A percentile compares a stretch with the other conserved stretches of the same genome.
phyloP scores from a whole-genome alignment of 2,888 invertebrate genomes.

The Atethmia centrago region DNA sequence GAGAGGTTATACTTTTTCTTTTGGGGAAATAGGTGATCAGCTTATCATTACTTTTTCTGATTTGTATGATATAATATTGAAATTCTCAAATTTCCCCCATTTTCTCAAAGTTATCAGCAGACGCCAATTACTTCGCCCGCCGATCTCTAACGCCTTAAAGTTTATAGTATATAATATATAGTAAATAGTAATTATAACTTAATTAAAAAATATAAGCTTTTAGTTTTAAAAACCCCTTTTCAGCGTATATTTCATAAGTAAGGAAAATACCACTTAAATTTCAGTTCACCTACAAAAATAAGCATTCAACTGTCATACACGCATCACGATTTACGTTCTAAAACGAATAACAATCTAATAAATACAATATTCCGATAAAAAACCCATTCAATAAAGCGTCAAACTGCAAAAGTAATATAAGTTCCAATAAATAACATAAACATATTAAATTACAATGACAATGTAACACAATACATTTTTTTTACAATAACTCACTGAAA shows the following conservation, averaged over 20 bases:
- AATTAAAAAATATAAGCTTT: neutral
- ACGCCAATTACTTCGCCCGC: neutral
- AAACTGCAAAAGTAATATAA: conserved; percentile 18
- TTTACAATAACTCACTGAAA: conserved; percentile 62
- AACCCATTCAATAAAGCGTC: conserved; percentile 18
- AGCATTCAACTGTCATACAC: neutral
- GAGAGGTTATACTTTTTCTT: neutral
- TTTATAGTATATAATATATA: too few relatives aligned
- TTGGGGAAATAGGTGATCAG: neutral
- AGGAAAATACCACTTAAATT: neutral
- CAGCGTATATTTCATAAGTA: neutral
- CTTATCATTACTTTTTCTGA: neutral
- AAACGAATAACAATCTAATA: conserved; percentile 1
- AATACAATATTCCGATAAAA: neutral
- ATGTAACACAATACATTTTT: conserved; percentile 30
- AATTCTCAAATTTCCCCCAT: neutral
- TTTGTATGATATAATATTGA: neutral
- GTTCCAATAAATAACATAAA: conserved; percentile 33
- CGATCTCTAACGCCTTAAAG: neutral
- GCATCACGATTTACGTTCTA: conserved; percentile 8
- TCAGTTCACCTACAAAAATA: conserved; percentile 16
- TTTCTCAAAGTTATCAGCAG: too few relatives aligned
- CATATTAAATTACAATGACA: conserved; percentile 56
- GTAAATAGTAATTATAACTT: neutral
- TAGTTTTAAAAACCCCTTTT: neutral